Base-by-base conservation (phyloP, 2,797 vertebrate species). In the Clamator glandarius region DNA sequence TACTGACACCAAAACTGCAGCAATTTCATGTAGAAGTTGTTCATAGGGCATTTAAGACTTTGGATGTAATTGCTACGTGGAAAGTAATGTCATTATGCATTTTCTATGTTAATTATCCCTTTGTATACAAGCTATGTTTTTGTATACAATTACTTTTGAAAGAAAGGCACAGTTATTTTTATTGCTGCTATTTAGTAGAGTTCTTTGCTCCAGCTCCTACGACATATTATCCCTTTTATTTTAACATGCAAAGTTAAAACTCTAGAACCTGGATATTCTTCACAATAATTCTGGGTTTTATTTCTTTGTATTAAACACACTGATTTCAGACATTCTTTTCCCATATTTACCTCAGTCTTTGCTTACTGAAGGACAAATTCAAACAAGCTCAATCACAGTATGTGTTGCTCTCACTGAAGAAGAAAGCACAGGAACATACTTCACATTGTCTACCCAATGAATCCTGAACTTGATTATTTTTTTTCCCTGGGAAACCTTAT, bases 41-140 rank as follows among this genome's bases (percentile, higher is more conserved):
- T 66, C 31, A 23, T 39, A 72, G 59, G 17, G 15, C 35, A 62
- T 39, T 69, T 75, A 84, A 67, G 69, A 52, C 12, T 84, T 55
- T 35, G 78, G 26, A 51, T 74, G 48, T 72, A 87, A 91, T 84
- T 86, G 54, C 77, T 91, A 54, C 46, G 87, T 69, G 59, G 36
- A 44, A 84, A 58, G 36, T 61, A 88, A 59, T 59, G 9, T 26
- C 84, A 64, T 73, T 55, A n/a, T 12, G 16, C 14, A 68, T 83
- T 83, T 87, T 64, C 25, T 36, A 10, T 57, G 26, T 55, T 87
- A 70, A 82, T 79, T 63, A 77, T 46, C 52, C 44, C 36, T 79
- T 67, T 82, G 50, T 82, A 80, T 67, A 70, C 26, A 54, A 63
- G 79, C 21, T 59, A 42, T 15, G 23, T 4, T 68, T 90, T 89